These are phyloP conservation scores for Dendrocincla fuliginosa DNA, from an alignment of 2,797 vertebrate species.

Conservation along the genomic window DNA sequence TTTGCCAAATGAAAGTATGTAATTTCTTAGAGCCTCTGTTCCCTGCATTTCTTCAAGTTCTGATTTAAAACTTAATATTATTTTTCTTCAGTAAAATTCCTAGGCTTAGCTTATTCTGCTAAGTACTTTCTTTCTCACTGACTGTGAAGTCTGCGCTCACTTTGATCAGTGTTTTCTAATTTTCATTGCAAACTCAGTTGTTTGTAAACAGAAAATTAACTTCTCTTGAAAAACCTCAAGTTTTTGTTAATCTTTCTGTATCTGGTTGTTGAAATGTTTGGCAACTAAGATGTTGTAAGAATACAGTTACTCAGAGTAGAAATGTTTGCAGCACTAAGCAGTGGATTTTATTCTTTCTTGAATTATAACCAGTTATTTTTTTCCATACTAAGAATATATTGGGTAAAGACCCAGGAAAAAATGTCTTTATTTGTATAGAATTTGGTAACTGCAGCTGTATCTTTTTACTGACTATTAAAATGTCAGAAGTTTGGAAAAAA, in stretches of 20 bases:
- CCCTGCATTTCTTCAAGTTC: neutral
- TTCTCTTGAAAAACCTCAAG: neutral
- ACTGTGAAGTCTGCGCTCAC: neutral
- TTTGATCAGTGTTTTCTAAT: neutral
- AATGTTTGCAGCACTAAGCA: neutral
- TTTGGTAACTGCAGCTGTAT: slow-evolving; percentile 6
- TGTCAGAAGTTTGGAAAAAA: slow-evolving; percentile 3
- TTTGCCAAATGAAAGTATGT: neutral
- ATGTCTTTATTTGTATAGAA: neutral
- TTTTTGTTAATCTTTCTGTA: neutral
- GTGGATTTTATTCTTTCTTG: neutral
- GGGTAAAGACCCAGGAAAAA: slow-evolving; percentile 4
- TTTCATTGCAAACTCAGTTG: neutral
- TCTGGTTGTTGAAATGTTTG: neutral
- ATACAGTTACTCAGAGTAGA: neutral
- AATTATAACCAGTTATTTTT: neutral
- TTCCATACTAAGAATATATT: neutral
- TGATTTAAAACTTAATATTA: neutral
- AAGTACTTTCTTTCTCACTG: neutral
- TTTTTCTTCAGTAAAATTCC: neutral
- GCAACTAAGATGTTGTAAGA: neutral
- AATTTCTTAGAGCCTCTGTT: neutral
- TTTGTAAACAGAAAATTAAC: neutral
- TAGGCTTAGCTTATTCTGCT: neutral
- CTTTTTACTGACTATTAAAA: neutral